Evolutionary conservation across 2,888 invertebrate genomes (phyloP).

Genomic region (Orthosia incerta): DNA sequence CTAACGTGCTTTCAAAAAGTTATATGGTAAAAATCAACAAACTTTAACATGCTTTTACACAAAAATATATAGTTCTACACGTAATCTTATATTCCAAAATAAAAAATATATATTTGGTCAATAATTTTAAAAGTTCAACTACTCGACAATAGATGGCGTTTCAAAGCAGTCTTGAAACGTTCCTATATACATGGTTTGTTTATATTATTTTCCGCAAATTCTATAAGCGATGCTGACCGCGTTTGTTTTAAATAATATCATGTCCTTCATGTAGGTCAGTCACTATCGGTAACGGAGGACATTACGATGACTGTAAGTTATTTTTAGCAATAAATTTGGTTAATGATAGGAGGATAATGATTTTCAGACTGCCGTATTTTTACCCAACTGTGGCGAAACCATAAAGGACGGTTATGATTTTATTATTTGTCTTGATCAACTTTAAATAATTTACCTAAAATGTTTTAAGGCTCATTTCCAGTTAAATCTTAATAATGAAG

Average conservation of each 20-base stretch:
- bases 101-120: neutral
- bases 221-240: neutral
- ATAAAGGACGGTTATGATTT: neutral
- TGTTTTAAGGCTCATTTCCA: no score
- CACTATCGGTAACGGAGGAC: no score
- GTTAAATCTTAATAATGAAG: no score
- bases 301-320: neutral
- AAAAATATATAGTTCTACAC: neutral
- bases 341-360: neutral
- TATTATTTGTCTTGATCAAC: neutral
- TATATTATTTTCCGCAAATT: slow-evolving; percentile 22
- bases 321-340: neutral
- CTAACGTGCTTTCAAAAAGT: no score
- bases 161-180: neutral
- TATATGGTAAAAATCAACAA: neutral
- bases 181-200: slow-evolving; percentile 5
- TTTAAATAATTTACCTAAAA: neutral
- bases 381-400: neutral
- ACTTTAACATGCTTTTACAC: neutral
- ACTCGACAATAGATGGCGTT: slow-evolving; percentile 57
- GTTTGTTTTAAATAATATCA: no score
- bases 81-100: neutral
- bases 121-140: slow-evolving; percentile 18
- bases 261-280: slow-evolving; percentile 38
- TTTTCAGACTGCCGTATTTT: neutral